These are phyloP conservation scores for Sialia sialis DNA, from an alignment of 2,113 vertebrate genomes.

Conservation along the genomic window DNA sequence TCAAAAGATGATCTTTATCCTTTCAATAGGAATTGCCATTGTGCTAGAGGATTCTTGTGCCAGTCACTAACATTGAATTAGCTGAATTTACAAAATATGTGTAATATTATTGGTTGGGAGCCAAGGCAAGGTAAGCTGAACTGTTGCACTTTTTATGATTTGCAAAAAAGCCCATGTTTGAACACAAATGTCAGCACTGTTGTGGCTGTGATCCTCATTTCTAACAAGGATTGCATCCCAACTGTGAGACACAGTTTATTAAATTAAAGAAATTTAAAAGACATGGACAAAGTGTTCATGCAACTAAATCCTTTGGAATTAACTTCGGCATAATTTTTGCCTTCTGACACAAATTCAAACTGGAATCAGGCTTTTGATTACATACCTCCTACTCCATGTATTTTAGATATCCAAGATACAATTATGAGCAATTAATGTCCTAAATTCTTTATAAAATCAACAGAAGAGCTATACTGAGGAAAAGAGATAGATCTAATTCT, in stretches of 20 bases:
- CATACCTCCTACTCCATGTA: neutral
- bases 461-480: neutral
- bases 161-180: neutral
- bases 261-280: neutral
- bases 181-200: neutral
- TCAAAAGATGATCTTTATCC: neutral
- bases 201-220: neutral
- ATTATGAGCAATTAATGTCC: neutral
- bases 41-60: neutral
- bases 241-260: neutral
- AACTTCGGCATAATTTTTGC: neutral
- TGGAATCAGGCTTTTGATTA: neutral
- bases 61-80: neutral
- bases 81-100: neutral
- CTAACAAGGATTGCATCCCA: neutral
- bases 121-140: neutral
- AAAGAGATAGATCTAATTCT: neutral
- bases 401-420: neutral
- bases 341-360: neutral
- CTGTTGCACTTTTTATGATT: neutral
- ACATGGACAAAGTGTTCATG: neutral
- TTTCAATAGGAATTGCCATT: neutral
- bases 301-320: neutral
- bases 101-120: neutral
- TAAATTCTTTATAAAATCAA: neutral